These are phyloP conservation scores for Branchellion lobata DNA, from an alignment of 2,888 invertebrate species.

Conservation along the genomic window DNA sequence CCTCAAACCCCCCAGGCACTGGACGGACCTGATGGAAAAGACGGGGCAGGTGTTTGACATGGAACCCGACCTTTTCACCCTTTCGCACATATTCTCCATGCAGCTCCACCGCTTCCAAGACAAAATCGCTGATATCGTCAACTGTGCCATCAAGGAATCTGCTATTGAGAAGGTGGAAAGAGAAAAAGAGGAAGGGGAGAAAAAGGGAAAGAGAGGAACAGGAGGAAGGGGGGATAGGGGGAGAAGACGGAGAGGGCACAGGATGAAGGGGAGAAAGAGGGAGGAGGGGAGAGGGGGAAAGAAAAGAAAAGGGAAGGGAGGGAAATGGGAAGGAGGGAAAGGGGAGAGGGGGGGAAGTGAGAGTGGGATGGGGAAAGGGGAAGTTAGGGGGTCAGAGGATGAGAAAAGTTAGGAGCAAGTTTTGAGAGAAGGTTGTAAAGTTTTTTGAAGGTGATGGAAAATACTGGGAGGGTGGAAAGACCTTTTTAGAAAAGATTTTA, in stretches of 20 bases:
- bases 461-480: too few species aligned
- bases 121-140: constrained; percentile 81
- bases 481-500: too few species aligned
- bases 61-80: constrained; percentile 81
- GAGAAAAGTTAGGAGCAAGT: too few species aligned
- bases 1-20: constrained; percentile 71
- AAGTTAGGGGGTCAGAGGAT: too few species aligned
- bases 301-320: too few species aligned
- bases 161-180: constrained; percentile 74
- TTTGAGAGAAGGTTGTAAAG: too few species aligned
- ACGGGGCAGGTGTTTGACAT: constrained; percentile 81
- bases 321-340: too few species aligned
- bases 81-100: constrained; percentile 90
- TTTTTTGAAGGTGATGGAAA: too few species aligned
- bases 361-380: too few species aligned
- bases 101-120: constrained; percentile 79
- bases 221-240: background rate
- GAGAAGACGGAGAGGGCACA: background rate
- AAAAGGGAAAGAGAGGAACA: background rate
- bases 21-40: constrained; percentile 82
- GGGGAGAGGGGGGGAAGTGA: too few species aligned
- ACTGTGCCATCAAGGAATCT: constrained; percentile 83
- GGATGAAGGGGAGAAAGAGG: background rate
- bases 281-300: too few species aligned
- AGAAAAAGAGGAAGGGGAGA: background rate